phyloP scores from a whole-genome alignment of 2,113 vertebrate genomes.

The Leptosomus discolor region DNA sequence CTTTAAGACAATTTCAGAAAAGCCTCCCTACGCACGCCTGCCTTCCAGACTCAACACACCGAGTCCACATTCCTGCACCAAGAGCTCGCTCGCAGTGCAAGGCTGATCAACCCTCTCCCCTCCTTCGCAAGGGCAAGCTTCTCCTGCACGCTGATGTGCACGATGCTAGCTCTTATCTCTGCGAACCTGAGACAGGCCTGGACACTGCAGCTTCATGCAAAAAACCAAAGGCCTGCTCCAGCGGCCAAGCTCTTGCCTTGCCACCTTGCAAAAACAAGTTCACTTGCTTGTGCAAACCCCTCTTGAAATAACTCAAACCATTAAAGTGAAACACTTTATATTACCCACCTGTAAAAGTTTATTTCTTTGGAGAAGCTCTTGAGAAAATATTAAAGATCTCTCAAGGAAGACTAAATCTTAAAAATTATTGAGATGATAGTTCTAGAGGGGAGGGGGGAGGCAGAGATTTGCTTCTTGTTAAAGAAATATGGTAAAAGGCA shows the following conservation, averaged over 20 bases:
- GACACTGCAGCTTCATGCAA: not conserved
- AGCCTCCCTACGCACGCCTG: not conserved
- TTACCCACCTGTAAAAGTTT: not conserved
- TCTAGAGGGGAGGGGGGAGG: fast-evolving
- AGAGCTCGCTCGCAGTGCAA: not conserved
- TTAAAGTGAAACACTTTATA: not conserved
- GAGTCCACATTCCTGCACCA: not conserved
- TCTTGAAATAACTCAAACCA: not conserved
- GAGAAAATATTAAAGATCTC: not conserved
- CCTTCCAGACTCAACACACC: not conserved
- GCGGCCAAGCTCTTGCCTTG: not conserved
- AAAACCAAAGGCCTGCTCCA: not conserved
- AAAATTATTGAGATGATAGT: not conserved
- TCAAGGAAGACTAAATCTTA: not conserved
- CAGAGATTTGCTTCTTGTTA: not conserved
- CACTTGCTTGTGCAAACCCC: not conserved
- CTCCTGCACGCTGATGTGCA: not conserved
- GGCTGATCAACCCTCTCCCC: not conserved
- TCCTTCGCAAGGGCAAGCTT: not conserved
- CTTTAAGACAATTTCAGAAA: not conserved
- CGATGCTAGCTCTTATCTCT: not conserved
- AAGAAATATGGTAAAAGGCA: not conserved
- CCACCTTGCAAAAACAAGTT: not conserved
- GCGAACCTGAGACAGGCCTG: not conserved
- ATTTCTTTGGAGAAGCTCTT: not conserved